Evolutionary conservation across 2,888 invertebrate genomes (phyloP).

Genomic region (Drosophila cognata): DNA sequence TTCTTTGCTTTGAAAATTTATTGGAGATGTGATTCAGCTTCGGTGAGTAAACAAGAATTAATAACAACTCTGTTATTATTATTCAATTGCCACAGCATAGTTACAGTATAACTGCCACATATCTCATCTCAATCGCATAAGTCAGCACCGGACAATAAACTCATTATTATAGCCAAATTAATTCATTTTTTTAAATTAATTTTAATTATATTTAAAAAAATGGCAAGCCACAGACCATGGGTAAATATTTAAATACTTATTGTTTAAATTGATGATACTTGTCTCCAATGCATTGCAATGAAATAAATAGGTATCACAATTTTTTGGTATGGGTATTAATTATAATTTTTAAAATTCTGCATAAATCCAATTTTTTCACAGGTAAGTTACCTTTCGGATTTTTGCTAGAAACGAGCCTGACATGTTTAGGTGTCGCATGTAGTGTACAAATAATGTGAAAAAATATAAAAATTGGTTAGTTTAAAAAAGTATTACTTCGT

Average conservation of each 20-base stretch:
- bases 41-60: background rate
- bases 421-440: background rate
- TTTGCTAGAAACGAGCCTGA: background rate
- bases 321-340: background rate
- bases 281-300: background rate
- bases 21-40: background rate
- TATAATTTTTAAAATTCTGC: background rate
- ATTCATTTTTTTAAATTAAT: background rate
- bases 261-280: background rate
- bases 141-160: background rate
- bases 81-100: background rate
- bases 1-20: background rate
- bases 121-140: background rate
- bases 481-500: background rate
- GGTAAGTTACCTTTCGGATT: background rate
- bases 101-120: background rate
- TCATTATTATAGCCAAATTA: background rate
- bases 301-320: background rate
- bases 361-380: background rate
- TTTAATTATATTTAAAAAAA: background rate
- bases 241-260: background rate
- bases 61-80: background rate
- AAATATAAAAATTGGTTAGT: constrained; percentile 17
- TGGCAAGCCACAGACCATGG: background rate
- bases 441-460: background rate